Evolutionary conservation across 2,797 vertebrate genomes (phyloP).

Genomic region (Tokudaia muenninki): DNA sequence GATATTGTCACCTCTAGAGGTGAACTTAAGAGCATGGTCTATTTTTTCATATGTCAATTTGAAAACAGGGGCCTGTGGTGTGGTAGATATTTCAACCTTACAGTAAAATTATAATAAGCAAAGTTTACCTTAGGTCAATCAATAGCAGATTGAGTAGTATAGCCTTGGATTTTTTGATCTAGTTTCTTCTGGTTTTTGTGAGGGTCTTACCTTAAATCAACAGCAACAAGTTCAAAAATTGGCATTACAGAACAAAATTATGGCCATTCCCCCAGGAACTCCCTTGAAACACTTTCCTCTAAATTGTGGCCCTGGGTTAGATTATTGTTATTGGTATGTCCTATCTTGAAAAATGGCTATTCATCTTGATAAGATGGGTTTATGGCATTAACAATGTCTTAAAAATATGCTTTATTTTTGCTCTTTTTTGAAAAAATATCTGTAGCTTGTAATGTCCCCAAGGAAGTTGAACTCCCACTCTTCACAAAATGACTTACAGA

Average conservation of each 20-base stretch:
- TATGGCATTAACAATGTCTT: not conserved
- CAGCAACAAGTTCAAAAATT: not conserved
- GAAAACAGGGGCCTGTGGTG: not conserved
- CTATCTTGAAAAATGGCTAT: not conserved
- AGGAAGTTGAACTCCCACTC: not conserved
- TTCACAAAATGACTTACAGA: conserved; percentile 47
- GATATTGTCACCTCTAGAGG: not conserved
- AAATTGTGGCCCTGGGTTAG: not conserved
- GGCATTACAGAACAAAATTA: conserved; percentile 20
- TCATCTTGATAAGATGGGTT: not conserved
- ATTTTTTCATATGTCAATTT: not conserved
- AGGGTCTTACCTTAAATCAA: not conserved
- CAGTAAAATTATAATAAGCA: not conserved
- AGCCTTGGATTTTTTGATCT: not conserved
- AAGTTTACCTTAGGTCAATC: not conserved
- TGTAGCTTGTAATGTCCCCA: not conserved
- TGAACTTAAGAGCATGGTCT: no score
- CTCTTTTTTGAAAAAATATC: not conserved
- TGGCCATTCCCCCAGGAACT: not conserved
- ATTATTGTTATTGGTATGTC: not conserved
- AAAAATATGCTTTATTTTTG: not conserved
- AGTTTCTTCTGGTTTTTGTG: not conserved
- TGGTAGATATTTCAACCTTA: not conserved
- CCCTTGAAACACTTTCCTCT: not conserved
- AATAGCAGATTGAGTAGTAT: not conserved